A percentile compares a stretch with the other conserved stretches of the same genome.
phyloP scores from a whole-genome alignment of 2,113 vertebrate species.

The Hucho hucho region DNA sequence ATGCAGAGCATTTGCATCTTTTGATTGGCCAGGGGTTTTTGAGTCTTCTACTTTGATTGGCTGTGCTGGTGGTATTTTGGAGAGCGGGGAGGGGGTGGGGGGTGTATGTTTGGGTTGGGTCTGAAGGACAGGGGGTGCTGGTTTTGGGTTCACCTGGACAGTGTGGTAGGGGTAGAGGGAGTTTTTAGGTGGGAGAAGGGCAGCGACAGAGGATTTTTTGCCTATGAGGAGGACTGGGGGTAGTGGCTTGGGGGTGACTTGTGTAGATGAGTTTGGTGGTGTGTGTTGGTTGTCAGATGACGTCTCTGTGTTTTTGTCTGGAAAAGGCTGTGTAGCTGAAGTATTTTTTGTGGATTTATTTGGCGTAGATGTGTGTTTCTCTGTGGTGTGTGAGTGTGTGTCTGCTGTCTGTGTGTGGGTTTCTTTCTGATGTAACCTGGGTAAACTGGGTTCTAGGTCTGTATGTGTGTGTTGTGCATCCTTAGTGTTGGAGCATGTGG shows the following conservation, averaged over 20 bases:
- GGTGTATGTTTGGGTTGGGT: constrained; percentile 39
- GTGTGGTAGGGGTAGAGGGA: constrained; percentile 22
- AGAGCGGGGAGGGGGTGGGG: constrained; percentile 13
- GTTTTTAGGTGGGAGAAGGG: constrained; percentile 51
- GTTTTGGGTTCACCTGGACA: constrained; percentile 24
- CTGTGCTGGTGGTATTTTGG: constrained; percentile 20
- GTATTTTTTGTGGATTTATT: not conserved
- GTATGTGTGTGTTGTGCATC: constrained; percentile 13
- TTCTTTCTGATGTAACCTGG: constrained; percentile 49
- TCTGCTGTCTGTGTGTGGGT: constrained; percentile 33
- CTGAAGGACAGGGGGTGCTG: constrained; percentile 42
- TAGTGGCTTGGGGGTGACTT: constrained; percentile 30
- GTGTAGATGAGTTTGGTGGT: constrained; percentile 12
- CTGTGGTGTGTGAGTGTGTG: not conserved
- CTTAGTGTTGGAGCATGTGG: constrained; percentile 19
- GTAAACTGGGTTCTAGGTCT: constrained; percentile 26
- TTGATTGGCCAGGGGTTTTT: not conserved
- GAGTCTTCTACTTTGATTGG: constrained; percentile 46
- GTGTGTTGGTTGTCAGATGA: not conserved
- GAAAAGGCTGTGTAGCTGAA: not conserved
- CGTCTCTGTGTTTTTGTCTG: not conserved
- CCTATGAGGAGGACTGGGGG: constrained; percentile 33
- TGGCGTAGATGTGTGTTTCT: constrained; percentile 7
- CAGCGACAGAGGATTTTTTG: constrained; percentile 36
- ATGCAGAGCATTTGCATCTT: constrained; percentile 32